phyloP scores from a whole-genome alignment of 1,140 invertebrate genomes.

The Triops cancriformis region DNA sequence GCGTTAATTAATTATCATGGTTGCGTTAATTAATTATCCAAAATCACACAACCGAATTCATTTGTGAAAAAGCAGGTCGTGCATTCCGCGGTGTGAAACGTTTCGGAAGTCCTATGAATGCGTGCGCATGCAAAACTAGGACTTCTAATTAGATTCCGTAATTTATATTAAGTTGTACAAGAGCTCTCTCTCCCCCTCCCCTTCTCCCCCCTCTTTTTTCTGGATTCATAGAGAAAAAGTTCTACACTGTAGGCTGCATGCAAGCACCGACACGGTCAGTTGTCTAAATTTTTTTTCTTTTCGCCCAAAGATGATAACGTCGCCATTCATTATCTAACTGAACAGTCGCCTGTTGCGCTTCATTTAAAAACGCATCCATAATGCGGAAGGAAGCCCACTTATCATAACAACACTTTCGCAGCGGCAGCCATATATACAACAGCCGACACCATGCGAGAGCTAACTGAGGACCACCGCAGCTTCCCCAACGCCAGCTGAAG shows the following conservation, averaged over 20 bases:
- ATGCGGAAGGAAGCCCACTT: slow-evolving; percentile 8
- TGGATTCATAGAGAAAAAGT: too few relatives aligned
- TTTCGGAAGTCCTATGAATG: too few relatives aligned
- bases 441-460: slow-evolving; percentile 3
- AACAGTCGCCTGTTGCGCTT: slow-evolving; percentile 9
- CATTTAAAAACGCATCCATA: slow-evolving; percentile 14
- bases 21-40: too few relatives aligned
- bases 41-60: too few relatives aligned
- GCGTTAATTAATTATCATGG: too few relatives aligned
- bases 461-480: not conserved
- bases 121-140: too few relatives aligned
- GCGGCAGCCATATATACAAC: slow-evolving; percentile 12
- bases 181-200: not conserved
- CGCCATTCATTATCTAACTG: slow-evolving; percentile 13
- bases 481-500: not conserved
- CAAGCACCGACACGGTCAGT: not conserved
- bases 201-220: not conserved
- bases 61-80: too few relatives aligned
- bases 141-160: too few relatives aligned
- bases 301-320: not conserved
- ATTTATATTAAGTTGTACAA: not conserved
- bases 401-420: slow-evolving; percentile 7
- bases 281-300: not conserved
- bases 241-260: too few relatives aligned
- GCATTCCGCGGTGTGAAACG: too few relatives aligned